Evolutionary conservation across 2,797 vertebrate species (phyloP), one percentile per base, ranked within the genome.

Genomic region (Apogon talboti): DNA sequence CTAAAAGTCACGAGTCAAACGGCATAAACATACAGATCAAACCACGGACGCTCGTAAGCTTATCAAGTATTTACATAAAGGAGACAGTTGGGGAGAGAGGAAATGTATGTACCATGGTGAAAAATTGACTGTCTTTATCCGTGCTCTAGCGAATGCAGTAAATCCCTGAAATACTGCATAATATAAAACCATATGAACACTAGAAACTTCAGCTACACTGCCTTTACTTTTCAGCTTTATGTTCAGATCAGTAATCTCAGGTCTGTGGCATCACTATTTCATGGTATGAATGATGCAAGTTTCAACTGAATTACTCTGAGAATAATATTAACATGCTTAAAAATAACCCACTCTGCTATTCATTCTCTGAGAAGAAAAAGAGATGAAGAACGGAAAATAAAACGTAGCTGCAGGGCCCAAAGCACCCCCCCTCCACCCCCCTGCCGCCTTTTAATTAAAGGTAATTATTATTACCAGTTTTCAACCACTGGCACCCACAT

Each of bases 391-490:
- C 35, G 44, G 58, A 44, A 35, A 50, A 68, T 43, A 18, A 66
- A 66, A 66, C 42, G 63, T 28, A 74, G 50, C 70, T 64, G 40
- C 35, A 35, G 35, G 57, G 54, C 37, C 16, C 13, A 0, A 44
- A 58, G 67, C 45, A 64, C 50, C 49, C 19, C 57, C 54, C 21
- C 3, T 6, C n/a, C n/a, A n/a, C 24, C 24, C 7, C 33, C 33
- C 33, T 10, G 9, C 33, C 66, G 62, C 68, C 65, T 89, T 77
- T 86, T 89, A 89, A 92, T 91, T 90, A 89, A 79, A 66, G 71
- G 68, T 80, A 74, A 91, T 87, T 78, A 88, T 86, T 83, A 83
- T 87, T 66, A 82, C 62, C 63, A 59, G 65, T 16, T 48, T 74
- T 87, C 74, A 50, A 65, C 68, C 53, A 21, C 33, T 15, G 49